phyloP scores from a whole-genome alignment of 2,888 invertebrate genomes.

The Drosophila anomalipes region DNA sequence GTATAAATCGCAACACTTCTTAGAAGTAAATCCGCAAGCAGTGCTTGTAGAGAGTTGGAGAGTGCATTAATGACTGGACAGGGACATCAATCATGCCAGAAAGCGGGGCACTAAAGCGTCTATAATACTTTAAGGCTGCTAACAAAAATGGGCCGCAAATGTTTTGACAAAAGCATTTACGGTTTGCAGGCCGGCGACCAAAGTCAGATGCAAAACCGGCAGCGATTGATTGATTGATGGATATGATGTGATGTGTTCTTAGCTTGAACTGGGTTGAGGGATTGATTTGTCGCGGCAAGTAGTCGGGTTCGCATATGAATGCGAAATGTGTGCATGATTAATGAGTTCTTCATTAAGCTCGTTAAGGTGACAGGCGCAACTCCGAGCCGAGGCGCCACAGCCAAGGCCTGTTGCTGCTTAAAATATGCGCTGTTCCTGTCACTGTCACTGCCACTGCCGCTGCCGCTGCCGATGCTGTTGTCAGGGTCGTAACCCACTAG shows the following conservation, averaged over 20 bases:
- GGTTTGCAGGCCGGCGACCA: slow-evolving; percentile 30
- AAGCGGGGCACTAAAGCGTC: slow-evolving; percentile 34
- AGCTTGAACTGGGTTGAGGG: slow-evolving; percentile 12
- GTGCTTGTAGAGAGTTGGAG: not conserved
- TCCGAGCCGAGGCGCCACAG: slow-evolving; percentile 15
- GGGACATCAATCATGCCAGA: slow-evolving; percentile 64
- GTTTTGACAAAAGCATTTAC: slow-evolving; percentile 74
- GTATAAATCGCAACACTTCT: slow-evolving; percentile 46
- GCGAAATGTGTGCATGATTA: slow-evolving; percentile 75
- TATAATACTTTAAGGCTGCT: slow-evolving; percentile 64
- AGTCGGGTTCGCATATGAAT: slow-evolving; percentile 65
- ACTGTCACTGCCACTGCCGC: slow-evolving; percentile 26
- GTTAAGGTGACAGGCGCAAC: slow-evolving; percentile 72
- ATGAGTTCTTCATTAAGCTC: slow-evolving; percentile 80
- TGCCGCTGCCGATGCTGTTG: slow-evolving; percentile 30
- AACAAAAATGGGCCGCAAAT: slow-evolving; percentile 43
- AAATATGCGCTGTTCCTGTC: slow-evolving; percentile 13
- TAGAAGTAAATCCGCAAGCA: slow-evolving; percentile 50
- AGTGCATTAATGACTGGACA: slow-evolving; percentile 38
- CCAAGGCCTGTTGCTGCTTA: slow-evolving; percentile 63
- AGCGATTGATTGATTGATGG: slow-evolving; percentile 72
- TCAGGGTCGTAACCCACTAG: slow-evolving; percentile 49
- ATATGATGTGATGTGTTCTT: slow-evolving; percentile 1
- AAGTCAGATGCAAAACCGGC: slow-evolving; percentile 69
- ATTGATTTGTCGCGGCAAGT: slow-evolving; percentile 74